Base-by-base conservation (phyloP, 2,797 vertebrate species). In the Sebastes hopkinsi region DNA sequence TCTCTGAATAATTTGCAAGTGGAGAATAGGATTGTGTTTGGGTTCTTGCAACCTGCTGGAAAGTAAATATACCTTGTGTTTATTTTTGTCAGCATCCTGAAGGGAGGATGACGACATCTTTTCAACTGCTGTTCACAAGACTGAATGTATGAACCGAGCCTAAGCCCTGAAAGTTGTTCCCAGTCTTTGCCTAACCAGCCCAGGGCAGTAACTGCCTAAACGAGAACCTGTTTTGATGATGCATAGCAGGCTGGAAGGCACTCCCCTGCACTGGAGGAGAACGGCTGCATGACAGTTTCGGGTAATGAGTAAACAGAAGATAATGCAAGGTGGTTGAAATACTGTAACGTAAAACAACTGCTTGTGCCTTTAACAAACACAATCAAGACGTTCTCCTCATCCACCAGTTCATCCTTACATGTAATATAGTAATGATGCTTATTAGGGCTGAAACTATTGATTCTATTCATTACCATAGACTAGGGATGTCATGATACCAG, bases 211-310 rank as follows among this genome's bases (percentile, higher is more conserved):
- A 86, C 84, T 61, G 87, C 80, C 77, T 77, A 27, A 88, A 85
- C 14, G 1, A 86, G 34, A 87, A 87, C 87, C 83, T 62, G 88
- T 92, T 92, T 89, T 80, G 85, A 90, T 87, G 83, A 89, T 77
- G 72, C 87, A 77, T 62, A 68, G 77, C 68, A 34, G 77, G 68
- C 82, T 81, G 23, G 76, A 42, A 85, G 78, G 76, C 79, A 69
- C 75, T 70, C 79, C 81, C 60, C n/a, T 34, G 61, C 71, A 52
- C 61, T 14, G 60, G 69, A 70, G 52, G 72, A 42, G 65, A 56
- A 64, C 29, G 55, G 23, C 65, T 78, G 72, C 46, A 25, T 81
- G 81, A 88, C 85, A 73, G 77, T 82, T 85, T 87, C 22, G 13
- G 72, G 59, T 84, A 86, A 90, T 84, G 74, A 88, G 84, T 74